A percentile compares a stretch with the other conserved stretches of the same genome.
These are phyloP conservation scores for Hydropsyche tenuis DNA, from an alignment of 1,140 invertebrate species.

Conservation along the genomic window DNA sequence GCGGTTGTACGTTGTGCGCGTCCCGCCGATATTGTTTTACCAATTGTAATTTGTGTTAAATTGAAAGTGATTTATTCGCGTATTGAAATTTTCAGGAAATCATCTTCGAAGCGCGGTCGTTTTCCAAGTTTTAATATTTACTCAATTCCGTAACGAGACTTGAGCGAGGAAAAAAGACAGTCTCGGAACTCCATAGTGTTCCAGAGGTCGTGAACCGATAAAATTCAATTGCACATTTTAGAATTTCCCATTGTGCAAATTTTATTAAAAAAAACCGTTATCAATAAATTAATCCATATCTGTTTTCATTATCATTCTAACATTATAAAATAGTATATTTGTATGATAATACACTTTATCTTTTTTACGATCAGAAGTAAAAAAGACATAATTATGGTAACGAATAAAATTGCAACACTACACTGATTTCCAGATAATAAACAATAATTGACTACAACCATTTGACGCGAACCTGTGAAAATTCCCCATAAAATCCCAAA, in stretches of 20 bases:
- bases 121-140: slow-evolving; percentile 25
- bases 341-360: no score
- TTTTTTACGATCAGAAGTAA: no score
- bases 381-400: no score
- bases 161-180: slow-evolving; percentile 4
- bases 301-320: no score
- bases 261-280: no score
- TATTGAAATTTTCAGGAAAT: slow-evolving; percentile 32
- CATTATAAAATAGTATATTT: no score
- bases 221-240: neutral
- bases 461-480: neutral
- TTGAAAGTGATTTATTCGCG: slow-evolving; percentile 31
- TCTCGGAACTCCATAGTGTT: slow-evolving; percentile 17
- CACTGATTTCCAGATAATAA: no score
- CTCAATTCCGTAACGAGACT: slow-evolving; percentile 19
- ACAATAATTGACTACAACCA: neutral
- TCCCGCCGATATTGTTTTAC: no score
- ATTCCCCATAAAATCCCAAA: no score
- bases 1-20: neutral
- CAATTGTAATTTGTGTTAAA: neutral
- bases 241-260: no score
- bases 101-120: slow-evolving; percentile 16
- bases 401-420: no score
- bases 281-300: no score
- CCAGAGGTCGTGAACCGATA: slow-evolving; percentile 7